These are phyloP conservation scores for Acanthosepion esculentum DNA, from an alignment of 2,888 invertebrate species.

Conservation along the genomic window DNA sequence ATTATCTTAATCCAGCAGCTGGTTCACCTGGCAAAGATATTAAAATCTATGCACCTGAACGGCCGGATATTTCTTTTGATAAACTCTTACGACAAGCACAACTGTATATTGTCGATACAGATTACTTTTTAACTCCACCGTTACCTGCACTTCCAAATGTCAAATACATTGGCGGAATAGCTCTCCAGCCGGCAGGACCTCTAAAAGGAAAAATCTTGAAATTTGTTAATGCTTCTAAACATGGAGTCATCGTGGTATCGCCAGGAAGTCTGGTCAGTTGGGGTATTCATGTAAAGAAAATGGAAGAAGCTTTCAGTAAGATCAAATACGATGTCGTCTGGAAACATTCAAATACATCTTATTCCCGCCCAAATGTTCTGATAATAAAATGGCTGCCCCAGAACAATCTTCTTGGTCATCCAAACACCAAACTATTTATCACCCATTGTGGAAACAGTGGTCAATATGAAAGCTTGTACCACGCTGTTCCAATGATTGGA, in stretches of 20 bases:
- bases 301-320: conserved; percentile 52
- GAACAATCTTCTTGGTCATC: not conserved
- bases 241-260: conserved; percentile 55
- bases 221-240: conserved; percentile 50
- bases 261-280: conserved; percentile 49
- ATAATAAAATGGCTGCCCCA: too few species aligned
- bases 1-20: too few species aligned
- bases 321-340: not conserved
- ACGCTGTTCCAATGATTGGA: conserved; percentile 57
- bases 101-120: conserved; percentile 52
- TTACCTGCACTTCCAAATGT: conserved; percentile 52
- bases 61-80: conserved; percentile 38
- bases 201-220: conserved; percentile 50
- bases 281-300: conserved; percentile 46
- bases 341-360: too few species aligned
- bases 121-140: conserved; percentile 51
- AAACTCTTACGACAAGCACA: conserved; percentile 50
- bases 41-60: conserved; percentile 51
- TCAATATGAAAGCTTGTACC: conserved; percentile 56
- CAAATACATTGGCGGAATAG: conserved; percentile 53
- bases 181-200: conserved; percentile 48
- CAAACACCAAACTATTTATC: conserved; percentile 53
- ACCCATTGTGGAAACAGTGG: conserved; percentile 58
- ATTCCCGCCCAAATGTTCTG: too few species aligned
- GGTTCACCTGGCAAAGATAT: not conserved